Evolutionary conservation across 2,888 invertebrate genomes (phyloP), one percentile per base, ranked within the genome.

Genomic region (Strigamia maritima): DNA sequence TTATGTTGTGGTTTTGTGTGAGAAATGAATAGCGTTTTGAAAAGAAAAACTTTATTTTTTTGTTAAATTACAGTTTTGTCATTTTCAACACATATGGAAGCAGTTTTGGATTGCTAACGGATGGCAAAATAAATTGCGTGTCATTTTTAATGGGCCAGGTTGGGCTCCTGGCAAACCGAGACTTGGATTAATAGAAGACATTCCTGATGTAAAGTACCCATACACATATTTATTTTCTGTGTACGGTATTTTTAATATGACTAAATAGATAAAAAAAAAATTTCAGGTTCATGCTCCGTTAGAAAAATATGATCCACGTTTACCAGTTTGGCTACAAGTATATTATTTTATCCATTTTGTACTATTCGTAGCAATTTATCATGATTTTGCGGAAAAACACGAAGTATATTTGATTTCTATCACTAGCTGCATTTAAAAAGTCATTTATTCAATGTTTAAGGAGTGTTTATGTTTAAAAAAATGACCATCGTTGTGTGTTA

Each of bases 61-160:
- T 54, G 19, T 19, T n/a, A 3, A 54, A 19, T 54, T 54, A 4
- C 54, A 77, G 77, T 44, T 49, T 24, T 77, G 77, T 44, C 77
- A 77, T 77, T 77, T 77, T 26, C 77, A 77, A 54, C 54, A 77
- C n/a, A 77, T 77, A 49, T 77, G 77, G 77, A 49, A 49, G 14
- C 28, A 77, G 14, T 24, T 77, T 44, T 49, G 49, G 44, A 76
- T 38, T n/a, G 49, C 75, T 22, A 70, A 77, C 2, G 54, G 77
- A 40, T 77, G 77, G 77, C 22, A 54, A 49, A 38, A 77, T 24
- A 40, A 49, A 40, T 44, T 77, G 31, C 19, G 44, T 6, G 28
- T 92, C 0, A 84, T 93, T 0, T 89, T 94, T 84, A 94, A 92
- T 87, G 95, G 95, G 0, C 95, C 95, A 0, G 95, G 95, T 82